Evolutionary conservation across 2,113 vertebrate species (phyloP).

Genomic region (Megaleporinus macrocephalus): DNA sequence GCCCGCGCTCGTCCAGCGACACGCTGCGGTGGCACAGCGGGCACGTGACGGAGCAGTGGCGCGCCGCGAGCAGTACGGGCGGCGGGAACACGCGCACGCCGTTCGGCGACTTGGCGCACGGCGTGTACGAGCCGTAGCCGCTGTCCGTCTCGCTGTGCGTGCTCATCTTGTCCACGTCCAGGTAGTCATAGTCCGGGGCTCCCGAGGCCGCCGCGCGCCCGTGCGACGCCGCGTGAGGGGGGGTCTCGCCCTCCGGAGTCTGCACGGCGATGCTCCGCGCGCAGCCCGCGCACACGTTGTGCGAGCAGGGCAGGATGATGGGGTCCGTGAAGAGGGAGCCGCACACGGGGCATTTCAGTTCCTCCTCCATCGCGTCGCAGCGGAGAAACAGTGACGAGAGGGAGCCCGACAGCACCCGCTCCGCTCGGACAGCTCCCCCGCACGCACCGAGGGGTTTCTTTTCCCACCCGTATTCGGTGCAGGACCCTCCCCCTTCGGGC

Average conservation of each 20-base stretch:
- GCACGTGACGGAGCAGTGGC: slow-evolving; percentile 90
- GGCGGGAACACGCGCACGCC: slow-evolving; percentile 90
- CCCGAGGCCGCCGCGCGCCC: slow-evolving; percentile 76
- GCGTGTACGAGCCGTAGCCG: slow-evolving; percentile 95
- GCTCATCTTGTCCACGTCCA: slow-evolving; percentile 92
- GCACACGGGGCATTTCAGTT: slow-evolving; percentile 95
- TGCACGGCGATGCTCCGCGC: slow-evolving; percentile 93
- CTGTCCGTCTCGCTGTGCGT: slow-evolving; percentile 96
- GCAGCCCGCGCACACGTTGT: slow-evolving; percentile 93
- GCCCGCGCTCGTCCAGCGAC: slow-evolving; percentile 90
- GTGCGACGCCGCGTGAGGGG: slow-evolving; percentile 67
- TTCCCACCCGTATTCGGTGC: neutral
- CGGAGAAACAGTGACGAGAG: neutral
- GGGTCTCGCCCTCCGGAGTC: slow-evolving; percentile 88
- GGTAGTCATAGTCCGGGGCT: slow-evolving; percentile 78
- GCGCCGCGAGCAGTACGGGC: slow-evolving; percentile 61
- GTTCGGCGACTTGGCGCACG: slow-evolving; percentile 92
- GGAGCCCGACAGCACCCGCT: slow-evolving; percentile 65
- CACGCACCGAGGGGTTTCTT: neutral
- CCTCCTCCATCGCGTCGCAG: slow-evolving; percentile 87
- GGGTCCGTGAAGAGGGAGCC: slow-evolving; percentile 91
- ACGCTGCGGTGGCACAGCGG: slow-evolving; percentile 96
- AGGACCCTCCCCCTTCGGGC: neutral
- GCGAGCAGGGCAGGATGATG: slow-evolving; percentile 89
- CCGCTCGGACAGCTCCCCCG: slow-evolving; percentile 75